Evolutionary conservation across 2,888 invertebrate species (phyloP).

Genomic region (Antheraea yamamai): DNA sequence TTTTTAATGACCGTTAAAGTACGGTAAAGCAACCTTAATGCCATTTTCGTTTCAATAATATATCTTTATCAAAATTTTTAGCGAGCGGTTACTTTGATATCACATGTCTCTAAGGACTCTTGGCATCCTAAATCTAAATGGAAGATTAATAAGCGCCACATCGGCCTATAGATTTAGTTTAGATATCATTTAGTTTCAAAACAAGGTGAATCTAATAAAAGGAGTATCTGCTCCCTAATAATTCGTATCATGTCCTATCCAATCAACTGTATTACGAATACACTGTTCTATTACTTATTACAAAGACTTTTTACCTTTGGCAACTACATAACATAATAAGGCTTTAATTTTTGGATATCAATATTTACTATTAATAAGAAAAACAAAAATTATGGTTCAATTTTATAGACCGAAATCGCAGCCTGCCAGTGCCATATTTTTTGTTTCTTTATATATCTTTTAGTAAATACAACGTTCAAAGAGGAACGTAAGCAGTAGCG

Average conservation of each 20-base stretch:
- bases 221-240: constrained; percentile 18
- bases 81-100: constrained; percentile 37
- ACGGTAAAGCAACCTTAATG: constrained; percentile 64
- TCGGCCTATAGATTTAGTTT: constrained; percentile 20
- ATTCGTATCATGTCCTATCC: constrained; percentile 15
- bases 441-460: constrained; percentile 28
- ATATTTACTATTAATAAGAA: constrained; percentile 29
- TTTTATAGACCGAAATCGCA: constrained; percentile 20
- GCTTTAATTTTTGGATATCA: constrained; percentile 27
- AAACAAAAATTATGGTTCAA: constrained; percentile 32
- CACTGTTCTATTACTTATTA: constrained; percentile 15
- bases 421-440: constrained; percentile 24
- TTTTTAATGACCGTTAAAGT: constrained; percentile 36
- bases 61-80: constrained; percentile 31
- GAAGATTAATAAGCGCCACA: constrained; percentile 34
- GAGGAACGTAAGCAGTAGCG: constrained; percentile 38
- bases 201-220: constrained; percentile 10
- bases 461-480: not conserved
- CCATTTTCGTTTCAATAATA: constrained; percentile 37
- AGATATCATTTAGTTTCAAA: constrained; percentile 1
- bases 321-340: constrained; percentile 40
- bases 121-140: constrained; percentile 33
- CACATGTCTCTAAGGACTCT: constrained; percentile 35
- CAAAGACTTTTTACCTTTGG: constrained; percentile 19
- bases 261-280: constrained; percentile 13